Conservation (phyloP, 1,140 invertebrate genomes). For the Zophobas morio region DNA sequence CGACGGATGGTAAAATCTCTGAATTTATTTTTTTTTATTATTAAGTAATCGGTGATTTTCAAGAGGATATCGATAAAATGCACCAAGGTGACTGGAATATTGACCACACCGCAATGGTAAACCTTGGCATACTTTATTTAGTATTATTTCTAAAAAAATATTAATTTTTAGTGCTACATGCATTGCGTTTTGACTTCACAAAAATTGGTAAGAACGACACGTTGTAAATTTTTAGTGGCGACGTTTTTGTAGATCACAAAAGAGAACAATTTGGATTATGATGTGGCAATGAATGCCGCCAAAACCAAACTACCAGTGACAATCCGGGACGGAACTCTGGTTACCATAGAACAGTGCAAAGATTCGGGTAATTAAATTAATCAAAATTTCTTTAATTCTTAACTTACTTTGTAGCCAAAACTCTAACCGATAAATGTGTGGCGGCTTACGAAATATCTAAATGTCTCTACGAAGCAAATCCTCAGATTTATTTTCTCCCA, state of each 20-base stretch:
- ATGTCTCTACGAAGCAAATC: conserved; percentile 57
- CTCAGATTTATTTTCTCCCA: conserved; percentile 40
- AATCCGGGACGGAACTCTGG: not conserved
- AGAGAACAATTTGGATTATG: conserved; percentile 52
- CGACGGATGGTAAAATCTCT: conserved; percentile 59
- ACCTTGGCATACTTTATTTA: conserved; percentile 33
- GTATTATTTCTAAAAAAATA: conserved; percentile 39
- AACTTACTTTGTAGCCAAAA: conserved; percentile 53
- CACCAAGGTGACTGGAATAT: conserved; percentile 60
- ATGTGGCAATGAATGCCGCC: not conserved
- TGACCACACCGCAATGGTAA: conserved; percentile 56
- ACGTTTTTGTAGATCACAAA: conserved; percentile 50
- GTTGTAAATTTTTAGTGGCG: conserved; percentile 1
- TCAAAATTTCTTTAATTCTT: conserved; percentile 16
- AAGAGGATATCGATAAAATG: conserved; percentile 62
- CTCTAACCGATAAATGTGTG: conserved; percentile 54
- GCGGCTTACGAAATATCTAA: conserved; percentile 58
- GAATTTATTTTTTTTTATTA: conserved; percentile 39
- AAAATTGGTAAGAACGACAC: conserved; percentile 66
- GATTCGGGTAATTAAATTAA: conserved; percentile 52
- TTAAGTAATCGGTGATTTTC: conserved; percentile 15
- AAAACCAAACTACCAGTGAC: conserved; percentile 2
- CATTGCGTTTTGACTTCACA: conserved; percentile 71
- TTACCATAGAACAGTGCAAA: conserved; percentile 44
- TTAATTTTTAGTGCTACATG: conserved; percentile 68